These are phyloP conservation scores for Adelognathus sp. DNA, from an alignment of 2,888 invertebrate genomes.

Conservation along the genomic window DNA sequence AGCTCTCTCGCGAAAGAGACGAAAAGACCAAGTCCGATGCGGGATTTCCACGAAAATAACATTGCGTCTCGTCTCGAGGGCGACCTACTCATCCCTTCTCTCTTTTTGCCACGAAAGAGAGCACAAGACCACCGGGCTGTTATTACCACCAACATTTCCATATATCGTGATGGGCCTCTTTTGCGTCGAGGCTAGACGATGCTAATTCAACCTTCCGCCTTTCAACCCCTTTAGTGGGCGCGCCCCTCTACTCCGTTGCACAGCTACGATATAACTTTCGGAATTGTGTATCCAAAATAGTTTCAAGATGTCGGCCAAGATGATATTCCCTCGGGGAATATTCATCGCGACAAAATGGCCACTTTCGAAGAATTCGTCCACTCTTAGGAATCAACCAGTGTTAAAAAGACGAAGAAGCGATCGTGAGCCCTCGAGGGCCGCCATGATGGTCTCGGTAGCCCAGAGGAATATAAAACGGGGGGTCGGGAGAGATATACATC, in stretches of 20 bases:
- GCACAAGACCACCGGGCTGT: constrained; percentile 65
- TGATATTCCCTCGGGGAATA: constrained; percentile 50
- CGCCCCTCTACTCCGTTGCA: neutral
- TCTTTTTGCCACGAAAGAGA: constrained; percentile 35
- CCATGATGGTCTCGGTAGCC: constrained; percentile 74
- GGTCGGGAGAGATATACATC: constrained; percentile 75
- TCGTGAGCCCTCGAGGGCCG: constrained; percentile 48
- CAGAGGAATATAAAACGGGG: constrained; percentile 76
- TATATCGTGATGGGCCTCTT: constrained; percentile 67
- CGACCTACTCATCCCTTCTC: constrained; percentile 63
- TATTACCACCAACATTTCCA: constrained; percentile 77
- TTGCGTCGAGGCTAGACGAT: constrained; percentile 73
- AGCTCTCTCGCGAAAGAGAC: constrained; percentile 11
- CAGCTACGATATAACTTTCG: constrained; percentile 26
- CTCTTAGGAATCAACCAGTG: constrained; percentile 50
- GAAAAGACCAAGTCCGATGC: constrained; percentile 18
- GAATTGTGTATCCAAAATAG: constrained; percentile 39
- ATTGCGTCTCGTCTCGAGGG: constrained; percentile 67
- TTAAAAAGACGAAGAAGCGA: constrained; percentile 37
- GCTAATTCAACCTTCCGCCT: constrained; percentile 73
- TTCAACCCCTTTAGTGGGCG: neutral
- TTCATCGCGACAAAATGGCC: constrained; percentile 57
- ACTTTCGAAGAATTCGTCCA: constrained; percentile 35
- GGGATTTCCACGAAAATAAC: constrained; percentile 78
- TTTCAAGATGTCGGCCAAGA: constrained; percentile 36